Conservation (phyloP, 2,113 vertebrate genomes). For the Paracanthobrama guichenoti region DNA sequence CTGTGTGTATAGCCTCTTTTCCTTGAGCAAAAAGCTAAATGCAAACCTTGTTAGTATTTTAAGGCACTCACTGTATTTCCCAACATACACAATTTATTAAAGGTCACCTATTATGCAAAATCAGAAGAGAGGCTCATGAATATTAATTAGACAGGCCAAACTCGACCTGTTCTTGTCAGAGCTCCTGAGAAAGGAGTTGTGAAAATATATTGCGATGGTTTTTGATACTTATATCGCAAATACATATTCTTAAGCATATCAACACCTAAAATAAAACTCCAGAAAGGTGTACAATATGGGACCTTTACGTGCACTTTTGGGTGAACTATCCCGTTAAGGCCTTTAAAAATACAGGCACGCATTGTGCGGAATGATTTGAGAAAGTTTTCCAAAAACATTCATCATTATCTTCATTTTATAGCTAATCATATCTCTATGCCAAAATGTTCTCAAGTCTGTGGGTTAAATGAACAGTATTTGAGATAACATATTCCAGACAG, state of each 20-base stretch:
- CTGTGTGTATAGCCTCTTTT: background rate
- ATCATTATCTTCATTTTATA: background rate
- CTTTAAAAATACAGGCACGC: background rate
- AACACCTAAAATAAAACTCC: too few relatives aligned
- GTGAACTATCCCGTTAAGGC: background rate
- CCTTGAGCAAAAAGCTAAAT: background rate
- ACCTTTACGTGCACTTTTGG: background rate
- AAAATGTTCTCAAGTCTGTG: conserved; percentile 4
- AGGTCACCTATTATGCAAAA: too few relatives aligned
- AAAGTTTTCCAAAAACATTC: background rate
- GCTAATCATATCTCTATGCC: background rate
- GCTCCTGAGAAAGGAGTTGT: too few relatives aligned
- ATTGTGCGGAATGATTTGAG: background rate
- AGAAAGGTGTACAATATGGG: too few relatives aligned
- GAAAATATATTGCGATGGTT: too few relatives aligned
- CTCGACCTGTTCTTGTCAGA: too few relatives aligned
- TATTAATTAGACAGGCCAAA: too few relatives aligned
- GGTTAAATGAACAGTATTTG: background rate
- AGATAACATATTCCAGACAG: background rate
- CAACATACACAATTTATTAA: background rate
- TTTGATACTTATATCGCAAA: too few relatives aligned
- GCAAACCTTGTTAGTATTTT: background rate
- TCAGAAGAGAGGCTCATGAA: too few relatives aligned
- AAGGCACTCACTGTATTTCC: background rate
- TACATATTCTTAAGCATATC: too few relatives aligned